Evolutionary conservation across 2,797 vertebrate species (phyloP).

Genomic region (Diceros bicornis): DNA sequence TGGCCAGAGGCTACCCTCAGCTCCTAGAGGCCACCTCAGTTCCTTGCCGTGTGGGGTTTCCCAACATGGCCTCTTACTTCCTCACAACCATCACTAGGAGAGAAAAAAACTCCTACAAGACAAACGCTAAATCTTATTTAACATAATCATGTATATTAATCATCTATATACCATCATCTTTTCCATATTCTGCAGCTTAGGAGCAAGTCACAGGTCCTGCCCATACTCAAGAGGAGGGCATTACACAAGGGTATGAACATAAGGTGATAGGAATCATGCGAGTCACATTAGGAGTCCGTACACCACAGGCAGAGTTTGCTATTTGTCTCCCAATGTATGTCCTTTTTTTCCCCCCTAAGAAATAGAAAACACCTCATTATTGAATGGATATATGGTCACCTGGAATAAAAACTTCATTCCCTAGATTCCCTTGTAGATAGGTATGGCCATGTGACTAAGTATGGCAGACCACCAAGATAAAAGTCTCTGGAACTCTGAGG

Average conservation of each 20-base stretch:
- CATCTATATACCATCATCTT: background rate
- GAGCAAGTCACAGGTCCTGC: background rate
- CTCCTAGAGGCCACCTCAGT: background rate
- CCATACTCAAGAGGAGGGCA: background rate
- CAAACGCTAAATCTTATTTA: background rate
- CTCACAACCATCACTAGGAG: background rate
- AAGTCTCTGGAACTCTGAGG: background rate
- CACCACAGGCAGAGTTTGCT: background rate
- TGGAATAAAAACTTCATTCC: constrained; percentile 8
- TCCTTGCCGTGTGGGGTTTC: background rate
- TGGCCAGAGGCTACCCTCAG: background rate
- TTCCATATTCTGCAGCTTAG: background rate
- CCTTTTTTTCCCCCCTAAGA: background rate
- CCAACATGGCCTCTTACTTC: background rate
- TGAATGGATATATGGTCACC: background rate
- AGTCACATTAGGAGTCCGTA: background rate
- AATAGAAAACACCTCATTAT: constrained; percentile 31
- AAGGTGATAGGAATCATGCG: background rate
- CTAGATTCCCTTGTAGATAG: background rate
- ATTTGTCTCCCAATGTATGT: background rate
- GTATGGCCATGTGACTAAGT: background rate
- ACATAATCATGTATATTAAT: background rate
- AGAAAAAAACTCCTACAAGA: constrained; percentile 17
- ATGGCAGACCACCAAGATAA: background rate
- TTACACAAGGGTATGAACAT: background rate